These are phyloP conservation scores for Phylloscopus collybita DNA, from an alignment of 2,797 vertebrate genomes.

Conservation along the genomic window DNA sequence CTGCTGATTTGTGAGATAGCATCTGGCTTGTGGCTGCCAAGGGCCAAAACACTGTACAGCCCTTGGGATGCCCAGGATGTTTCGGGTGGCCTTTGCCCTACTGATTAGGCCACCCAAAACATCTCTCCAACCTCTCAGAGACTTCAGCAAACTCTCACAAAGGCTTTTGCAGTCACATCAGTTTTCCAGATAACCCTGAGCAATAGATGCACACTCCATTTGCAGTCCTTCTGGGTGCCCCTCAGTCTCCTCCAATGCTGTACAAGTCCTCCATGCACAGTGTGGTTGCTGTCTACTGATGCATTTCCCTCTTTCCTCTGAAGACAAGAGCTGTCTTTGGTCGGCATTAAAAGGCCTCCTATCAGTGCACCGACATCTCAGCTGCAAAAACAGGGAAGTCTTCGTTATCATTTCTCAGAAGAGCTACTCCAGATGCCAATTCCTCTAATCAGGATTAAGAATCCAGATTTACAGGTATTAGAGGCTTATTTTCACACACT, in stretches of 20 bases:
- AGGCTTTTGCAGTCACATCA: not conserved
- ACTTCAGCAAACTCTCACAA: not conserved
- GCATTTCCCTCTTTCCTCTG: not conserved
- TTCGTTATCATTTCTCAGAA: slow-evolving; percentile 78
- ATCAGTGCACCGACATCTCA: slow-evolving; percentile 13
- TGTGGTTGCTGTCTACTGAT: not conserved
- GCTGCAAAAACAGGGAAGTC: slow-evolving; percentile 78
- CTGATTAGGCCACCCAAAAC: not conserved
- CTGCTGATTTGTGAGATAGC: not conserved
- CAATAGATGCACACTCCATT: fast-evolving
- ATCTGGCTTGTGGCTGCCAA: not conserved
- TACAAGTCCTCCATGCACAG: fast-evolving
- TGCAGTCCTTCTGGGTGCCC: not conserved
- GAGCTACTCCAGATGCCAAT: slow-evolving; percentile 76
- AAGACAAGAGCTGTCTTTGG: slow-evolving; percentile 67
- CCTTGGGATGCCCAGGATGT: not conserved
- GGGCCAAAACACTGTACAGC: fast-evolving
- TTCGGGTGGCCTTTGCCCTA: not conserved
- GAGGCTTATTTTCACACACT: not conserved
- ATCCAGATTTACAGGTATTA: slow-evolving; percentile 80
- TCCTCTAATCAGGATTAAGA: slow-evolving; percentile 77
- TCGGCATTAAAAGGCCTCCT: slow-evolving; percentile 47
- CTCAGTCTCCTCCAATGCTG: not conserved
- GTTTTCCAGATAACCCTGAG: not conserved
- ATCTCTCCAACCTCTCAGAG: not conserved